Evolutionary conservation across 2,888 invertebrate genomes (phyloP).

Genomic region (Taenaris catops): DNA sequence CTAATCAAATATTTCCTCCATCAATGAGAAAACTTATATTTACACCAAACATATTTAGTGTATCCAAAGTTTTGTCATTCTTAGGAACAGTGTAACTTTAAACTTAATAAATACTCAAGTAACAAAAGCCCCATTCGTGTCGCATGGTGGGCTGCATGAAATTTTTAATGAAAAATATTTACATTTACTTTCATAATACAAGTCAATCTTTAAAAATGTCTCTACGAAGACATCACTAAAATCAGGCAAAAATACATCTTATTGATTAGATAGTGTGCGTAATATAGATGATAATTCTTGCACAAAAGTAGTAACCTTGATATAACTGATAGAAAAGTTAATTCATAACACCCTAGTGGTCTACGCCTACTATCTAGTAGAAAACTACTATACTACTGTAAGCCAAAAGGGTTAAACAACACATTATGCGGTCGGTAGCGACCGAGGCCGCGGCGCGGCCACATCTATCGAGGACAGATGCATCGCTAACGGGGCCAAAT

Average conservation of each 20-base stretch:
- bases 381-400: conserved; percentile 74
- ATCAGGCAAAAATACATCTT: conserved; percentile 70
- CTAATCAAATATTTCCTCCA: conserved; percentile 58
- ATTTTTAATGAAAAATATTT: conserved; percentile 66
- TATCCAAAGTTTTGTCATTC: conserved; percentile 63
- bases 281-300: conserved; percentile 71
- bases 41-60: conserved; percentile 53
- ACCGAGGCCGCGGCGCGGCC: conserved; percentile 46
- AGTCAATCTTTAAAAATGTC: conserved; percentile 68
- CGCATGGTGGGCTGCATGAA: conserved; percentile 63
- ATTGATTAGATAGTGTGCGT: conserved; percentile 69
- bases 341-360: conserved; percentile 77
- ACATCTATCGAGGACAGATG: conserved; percentile 79
- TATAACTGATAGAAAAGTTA: conserved; percentile 76
- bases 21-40: conserved; percentile 53
- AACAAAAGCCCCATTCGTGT: conserved; percentile 68
- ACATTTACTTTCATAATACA: conserved; percentile 68
- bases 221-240: conserved; percentile 75
- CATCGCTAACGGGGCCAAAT: conserved; percentile 81
- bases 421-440: conserved; percentile 48
- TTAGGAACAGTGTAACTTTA: conserved; percentile 42
- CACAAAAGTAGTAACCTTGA: conserved; percentile 72
- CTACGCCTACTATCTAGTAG: conserved; percentile 76
- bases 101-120: conserved; percentile 61
- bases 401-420: conserved; percentile 77